phyloP scores from a whole-genome alignment of 2,888 invertebrate species.

The Eupithecia abbreviata region DNA sequence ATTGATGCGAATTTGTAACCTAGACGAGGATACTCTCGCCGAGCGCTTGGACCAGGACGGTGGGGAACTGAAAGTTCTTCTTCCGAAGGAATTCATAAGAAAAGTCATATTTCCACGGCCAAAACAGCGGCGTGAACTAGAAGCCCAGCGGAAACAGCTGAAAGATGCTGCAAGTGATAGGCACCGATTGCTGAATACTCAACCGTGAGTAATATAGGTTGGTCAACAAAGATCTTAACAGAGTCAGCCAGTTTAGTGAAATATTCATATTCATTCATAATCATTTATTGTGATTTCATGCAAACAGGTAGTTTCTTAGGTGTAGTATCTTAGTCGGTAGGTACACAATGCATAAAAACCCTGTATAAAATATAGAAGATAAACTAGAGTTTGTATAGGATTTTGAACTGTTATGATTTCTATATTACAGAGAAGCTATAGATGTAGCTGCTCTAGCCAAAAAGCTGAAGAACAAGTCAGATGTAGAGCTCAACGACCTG shows the following conservation, averaged over 20 bases:
- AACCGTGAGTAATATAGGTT: conserved; percentile 46
- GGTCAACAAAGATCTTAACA: background rate
- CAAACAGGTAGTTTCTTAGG: too few relatives aligned
- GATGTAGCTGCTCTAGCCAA: conserved; percentile 58
- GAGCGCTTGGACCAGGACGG: background rate
- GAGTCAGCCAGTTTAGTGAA: background rate
- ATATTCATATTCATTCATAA: too few relatives aligned
- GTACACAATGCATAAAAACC: too few relatives aligned
- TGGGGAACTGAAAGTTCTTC: background rate
- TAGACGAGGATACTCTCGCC: background rate
- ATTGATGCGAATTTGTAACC: background rate
- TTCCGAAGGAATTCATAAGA: conserved; percentile 42
- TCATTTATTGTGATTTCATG: too few relatives aligned
- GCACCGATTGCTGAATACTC: conserved; percentile 53
- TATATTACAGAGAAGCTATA: conserved; percentile 12
- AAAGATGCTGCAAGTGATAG: conserved; percentile 63
- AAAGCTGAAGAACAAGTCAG: conserved; percentile 67
- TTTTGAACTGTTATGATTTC: background rate
- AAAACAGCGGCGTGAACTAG: conserved; percentile 57
- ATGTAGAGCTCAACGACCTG: conserved; percentile 58
- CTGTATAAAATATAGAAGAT: background rate
- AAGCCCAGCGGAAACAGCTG: conserved; percentile 58
- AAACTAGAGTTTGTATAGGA: background rate
- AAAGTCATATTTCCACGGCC: conserved; percentile 48
- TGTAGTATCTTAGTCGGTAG: too few relatives aligned